Evolutionary conservation across 2,113 vertebrate species (phyloP).

Genomic region (Piprites chloris): DNA sequence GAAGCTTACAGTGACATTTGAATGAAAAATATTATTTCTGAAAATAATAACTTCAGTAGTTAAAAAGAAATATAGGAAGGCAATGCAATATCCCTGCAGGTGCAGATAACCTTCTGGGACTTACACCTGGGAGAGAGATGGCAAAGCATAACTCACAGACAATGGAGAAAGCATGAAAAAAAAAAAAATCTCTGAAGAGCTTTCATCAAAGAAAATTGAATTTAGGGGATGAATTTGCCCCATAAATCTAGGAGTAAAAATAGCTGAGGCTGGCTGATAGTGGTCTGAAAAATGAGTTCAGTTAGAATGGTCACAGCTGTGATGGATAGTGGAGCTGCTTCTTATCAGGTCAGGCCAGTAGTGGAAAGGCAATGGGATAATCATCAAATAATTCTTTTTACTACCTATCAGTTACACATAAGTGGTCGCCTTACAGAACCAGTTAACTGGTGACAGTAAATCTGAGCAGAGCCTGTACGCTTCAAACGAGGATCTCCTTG

Average conservation of each 20-base stretch:
- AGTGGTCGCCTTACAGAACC: slow-evolving; percentile 56
- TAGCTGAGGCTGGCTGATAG: slow-evolving; percentile 57
- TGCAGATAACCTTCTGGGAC: slow-evolving; percentile 51
- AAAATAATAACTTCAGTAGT: slow-evolving; percentile 20
- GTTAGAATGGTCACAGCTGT: slow-evolving; percentile 28
- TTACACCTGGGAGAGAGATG: slow-evolving; percentile 4
- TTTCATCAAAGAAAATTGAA: slow-evolving; percentile 68
- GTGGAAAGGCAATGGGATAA: slow-evolving; percentile 65
- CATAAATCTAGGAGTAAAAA: slow-evolving; percentile 68
- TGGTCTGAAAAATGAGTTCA: slow-evolving; percentile 66
- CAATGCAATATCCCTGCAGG: slow-evolving; percentile 13
- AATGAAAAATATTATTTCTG: slow-evolving; percentile 37
- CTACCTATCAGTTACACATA: slow-evolving; percentile 60
- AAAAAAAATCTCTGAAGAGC: slow-evolving; percentile 15
- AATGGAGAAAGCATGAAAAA: slow-evolving; percentile 20
- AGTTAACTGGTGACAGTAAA: slow-evolving; percentile 54
- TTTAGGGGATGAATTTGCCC: slow-evolving; percentile 56
- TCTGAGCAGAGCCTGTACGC: background rate
- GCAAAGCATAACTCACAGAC: slow-evolving; percentile 49
- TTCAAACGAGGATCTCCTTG: background rate
- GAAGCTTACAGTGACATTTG: background rate
- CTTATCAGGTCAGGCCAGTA: slow-evolving; percentile 66
- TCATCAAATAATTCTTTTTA: slow-evolving; percentile 65
- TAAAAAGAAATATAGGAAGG: background rate
- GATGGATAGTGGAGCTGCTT: slow-evolving; percentile 53